phyloP scores from a whole-genome alignment of 2,888 invertebrate genomes.

The Octonoba sinensis region DNA sequence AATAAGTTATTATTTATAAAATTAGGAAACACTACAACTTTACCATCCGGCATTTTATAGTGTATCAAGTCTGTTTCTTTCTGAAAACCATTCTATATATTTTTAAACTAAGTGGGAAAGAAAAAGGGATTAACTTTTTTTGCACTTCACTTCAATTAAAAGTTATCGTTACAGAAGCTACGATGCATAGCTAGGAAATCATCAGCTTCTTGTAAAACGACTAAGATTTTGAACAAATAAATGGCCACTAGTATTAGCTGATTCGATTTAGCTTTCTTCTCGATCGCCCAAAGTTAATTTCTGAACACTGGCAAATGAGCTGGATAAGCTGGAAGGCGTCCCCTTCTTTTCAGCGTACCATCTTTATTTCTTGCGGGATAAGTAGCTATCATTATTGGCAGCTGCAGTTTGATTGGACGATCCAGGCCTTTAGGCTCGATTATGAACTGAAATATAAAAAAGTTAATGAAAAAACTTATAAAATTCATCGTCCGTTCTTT shows the following conservation, averaged over 20 bases:
- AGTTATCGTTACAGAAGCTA: no score
- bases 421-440: conserved; percentile 92
- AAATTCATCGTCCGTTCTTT: no score
- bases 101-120: no score
- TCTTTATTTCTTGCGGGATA: conserved; percentile 83
- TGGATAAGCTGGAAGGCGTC: conserved; percentile 85
- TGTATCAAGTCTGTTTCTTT: no score
- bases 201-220: background rate
- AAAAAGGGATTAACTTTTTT: no score
- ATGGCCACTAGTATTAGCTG: no score
- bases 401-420: conserved; percentile 90
- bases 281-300: conserved; percentile 72
- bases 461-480: background rate
- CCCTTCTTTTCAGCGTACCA: conserved; percentile 74
- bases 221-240: no score
- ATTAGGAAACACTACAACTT: no score
- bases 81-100: no score
- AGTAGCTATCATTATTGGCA: conserved; percentile 91
- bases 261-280: conserved; percentile 13
- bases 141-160: no score
- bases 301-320: conserved; percentile 91
- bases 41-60: no score
- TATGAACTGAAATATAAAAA: conserved; percentile 78
- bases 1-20: no score
- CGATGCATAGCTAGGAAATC: background rate